Conservation (phyloP, 2,797 vertebrate species). For the Mormyrops attenuatus region DNA sequence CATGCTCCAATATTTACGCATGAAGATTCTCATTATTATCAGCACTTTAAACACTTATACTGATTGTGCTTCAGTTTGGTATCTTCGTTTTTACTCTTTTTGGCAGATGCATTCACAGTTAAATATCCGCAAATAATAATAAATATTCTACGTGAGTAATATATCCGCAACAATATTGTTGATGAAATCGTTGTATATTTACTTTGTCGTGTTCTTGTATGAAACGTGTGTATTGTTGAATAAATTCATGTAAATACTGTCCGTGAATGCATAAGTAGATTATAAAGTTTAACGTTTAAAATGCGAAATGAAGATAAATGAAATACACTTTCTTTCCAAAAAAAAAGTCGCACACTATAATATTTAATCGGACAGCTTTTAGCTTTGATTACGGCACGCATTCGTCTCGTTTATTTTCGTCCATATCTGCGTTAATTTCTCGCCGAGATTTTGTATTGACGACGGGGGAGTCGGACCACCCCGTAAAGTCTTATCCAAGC, state of each 20-base stretch:
- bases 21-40: not conserved
- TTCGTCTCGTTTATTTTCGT: not conserved
- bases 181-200: not conserved
- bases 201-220: slow-evolving; percentile 31
- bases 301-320: slow-evolving; percentile 34
- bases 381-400: not conserved
- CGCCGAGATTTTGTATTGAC: not conserved
- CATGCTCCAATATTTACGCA: not conserved
- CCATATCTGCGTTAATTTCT: not conserved
- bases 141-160: not conserved
- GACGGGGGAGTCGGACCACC: not conserved
- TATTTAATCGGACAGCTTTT: not conserved
- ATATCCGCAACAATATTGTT: not conserved
- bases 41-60: not conserved
- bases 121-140: not conserved
- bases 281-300: slow-evolving; percentile 30
- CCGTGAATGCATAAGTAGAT: slow-evolving; percentile 30
- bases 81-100: not conserved
- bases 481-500: not conserved
- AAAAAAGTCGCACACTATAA: not conserved
- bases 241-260: slow-evolving; percentile 47
- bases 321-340: not conserved
- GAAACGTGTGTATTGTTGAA: slow-evolving; percentile 30
- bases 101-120: not conserved
- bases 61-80: not conserved